Base-by-base conservation (phyloP, 1,140 invertebrate genomes). In the Ruditapes philippinarum region DNA sequence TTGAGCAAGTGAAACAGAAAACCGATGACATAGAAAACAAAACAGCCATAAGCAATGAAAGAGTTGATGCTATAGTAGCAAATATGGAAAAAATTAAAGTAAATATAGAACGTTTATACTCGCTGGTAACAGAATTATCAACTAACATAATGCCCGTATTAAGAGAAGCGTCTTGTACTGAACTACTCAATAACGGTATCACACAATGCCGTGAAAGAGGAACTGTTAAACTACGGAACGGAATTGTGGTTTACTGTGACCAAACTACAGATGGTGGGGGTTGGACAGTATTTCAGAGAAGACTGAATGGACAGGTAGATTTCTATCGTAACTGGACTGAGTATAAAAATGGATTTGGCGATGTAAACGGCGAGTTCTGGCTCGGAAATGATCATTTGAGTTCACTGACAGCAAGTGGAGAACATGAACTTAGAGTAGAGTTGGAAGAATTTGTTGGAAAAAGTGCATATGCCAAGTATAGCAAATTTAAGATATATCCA, bases 281-380 rank as follows among this genome's bases (percentile, higher is more conserved):
- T 1, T 84, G 82, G 82, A 51, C 33, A n/a, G 82, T 84, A 11
- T 76, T 99, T 12, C 98, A 98, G 91, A 97, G 97, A n/a, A 97
- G 98, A 12, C 96, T 96, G 90, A 97, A 98, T 92, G 98, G 98
- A 11, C 97, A 87, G 0, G 91, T 94, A 1, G 98, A 98, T 94
- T 99, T 99, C 96, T 98, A 98, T 94, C 96, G 98, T 12, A 98
- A 98, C 94, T 99, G 98, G 98, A 97, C 97, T 22, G 98, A 98
- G 14, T 97, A 97, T 92, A 96, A 96, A 74, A 81, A 94, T 19
- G 97, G 97, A n/a, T 97, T 97, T 90, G 97, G 97, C 3, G 92
- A 96, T 89, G 87, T 97, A 19, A 60, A 95, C 11, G 68, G 73
- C 1, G 96, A 97, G 81, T 97, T 97, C 91, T 97, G 97, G 96